These are phyloP conservation scores for Sorex araneus DNA, from an alignment of 2,113 vertebrate species.

Conservation along the genomic window DNA sequence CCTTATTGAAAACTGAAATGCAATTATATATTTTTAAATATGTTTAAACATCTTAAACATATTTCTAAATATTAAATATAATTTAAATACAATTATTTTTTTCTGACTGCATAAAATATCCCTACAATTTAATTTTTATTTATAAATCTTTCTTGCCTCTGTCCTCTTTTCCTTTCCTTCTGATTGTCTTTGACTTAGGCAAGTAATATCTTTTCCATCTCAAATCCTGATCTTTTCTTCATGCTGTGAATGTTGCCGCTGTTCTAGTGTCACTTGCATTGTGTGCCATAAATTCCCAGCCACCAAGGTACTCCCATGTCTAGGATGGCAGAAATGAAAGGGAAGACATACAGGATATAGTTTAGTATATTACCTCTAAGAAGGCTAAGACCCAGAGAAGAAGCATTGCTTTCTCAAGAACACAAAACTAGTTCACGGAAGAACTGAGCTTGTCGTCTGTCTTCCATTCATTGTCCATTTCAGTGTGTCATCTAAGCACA, in stretches of 20 bases:
- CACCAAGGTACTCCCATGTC: not conserved
- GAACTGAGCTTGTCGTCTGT: not conserved
- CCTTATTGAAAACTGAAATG: conserved; percentile 50
- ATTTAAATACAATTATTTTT: too few relatives aligned
- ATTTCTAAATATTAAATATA: too few relatives aligned
- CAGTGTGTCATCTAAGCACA: not conserved
- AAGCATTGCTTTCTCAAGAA: not conserved
- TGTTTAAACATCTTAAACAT: too few relatives aligned
- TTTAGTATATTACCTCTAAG: not conserved
- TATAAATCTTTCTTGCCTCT: not conserved
- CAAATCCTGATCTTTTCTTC: conserved; percentile 6
- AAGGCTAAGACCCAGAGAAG: not conserved
- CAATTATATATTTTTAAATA: not conserved
- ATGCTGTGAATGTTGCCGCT: not conserved
- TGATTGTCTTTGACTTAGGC: not conserved
- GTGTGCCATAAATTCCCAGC: not conserved
- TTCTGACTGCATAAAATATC: conserved; percentile 16
- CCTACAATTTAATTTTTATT: conserved; percentile 34
- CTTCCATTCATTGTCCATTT: not conserved
- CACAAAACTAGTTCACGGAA: not conserved
- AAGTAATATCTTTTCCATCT: not conserved
- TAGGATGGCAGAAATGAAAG: not conserved
- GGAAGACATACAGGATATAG: not conserved
- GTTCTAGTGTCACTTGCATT: not conserved
- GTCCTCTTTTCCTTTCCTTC: not conserved